These are phyloP conservation scores for Mirounga angustirostris DNA, from an alignment of 2,113 vertebrate genomes.

Conservation along the genomic window DNA sequence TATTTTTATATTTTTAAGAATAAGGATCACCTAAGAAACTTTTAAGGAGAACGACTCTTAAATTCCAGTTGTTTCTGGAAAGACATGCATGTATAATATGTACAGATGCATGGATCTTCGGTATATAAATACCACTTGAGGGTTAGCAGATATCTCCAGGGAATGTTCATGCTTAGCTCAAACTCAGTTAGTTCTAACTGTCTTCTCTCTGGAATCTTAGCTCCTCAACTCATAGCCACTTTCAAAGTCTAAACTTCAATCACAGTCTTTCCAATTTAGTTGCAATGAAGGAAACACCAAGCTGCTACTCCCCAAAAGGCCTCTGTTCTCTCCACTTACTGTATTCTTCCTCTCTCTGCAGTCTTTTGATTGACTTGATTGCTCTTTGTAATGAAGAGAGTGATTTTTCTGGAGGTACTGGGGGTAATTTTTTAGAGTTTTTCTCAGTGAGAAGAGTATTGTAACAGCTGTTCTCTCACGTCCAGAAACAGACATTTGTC, in stretches of 20 bases:
- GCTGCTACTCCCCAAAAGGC: neutral
- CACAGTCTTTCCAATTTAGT: neutral
- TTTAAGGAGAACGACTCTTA: neutral
- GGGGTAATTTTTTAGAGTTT: neutral
- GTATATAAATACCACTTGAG: neutral
- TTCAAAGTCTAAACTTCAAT: neutral
- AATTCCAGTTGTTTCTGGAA: neutral
- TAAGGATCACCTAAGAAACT: neutral
- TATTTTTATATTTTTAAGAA: neutral
- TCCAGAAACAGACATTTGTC: neutral
- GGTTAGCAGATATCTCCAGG: neutral
- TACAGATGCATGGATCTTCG: neutral
- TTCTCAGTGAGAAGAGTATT: neutral
- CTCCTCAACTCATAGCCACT: neutral
- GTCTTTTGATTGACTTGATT: neutral
- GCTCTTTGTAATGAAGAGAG: neutral
- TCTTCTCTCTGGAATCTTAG: neutral
- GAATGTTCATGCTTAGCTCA: neutral
- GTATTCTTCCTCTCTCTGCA: neutral
- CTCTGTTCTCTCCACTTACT: neutral
- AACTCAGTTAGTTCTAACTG: neutral
- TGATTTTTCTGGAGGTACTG: rapidly evolving
- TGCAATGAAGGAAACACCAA: neutral
- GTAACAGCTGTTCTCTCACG: neutral
- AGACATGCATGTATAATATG: neutral